Base-by-base conservation (phyloP, 2,888 invertebrate species). In the Conomelus anceps region DNA sequence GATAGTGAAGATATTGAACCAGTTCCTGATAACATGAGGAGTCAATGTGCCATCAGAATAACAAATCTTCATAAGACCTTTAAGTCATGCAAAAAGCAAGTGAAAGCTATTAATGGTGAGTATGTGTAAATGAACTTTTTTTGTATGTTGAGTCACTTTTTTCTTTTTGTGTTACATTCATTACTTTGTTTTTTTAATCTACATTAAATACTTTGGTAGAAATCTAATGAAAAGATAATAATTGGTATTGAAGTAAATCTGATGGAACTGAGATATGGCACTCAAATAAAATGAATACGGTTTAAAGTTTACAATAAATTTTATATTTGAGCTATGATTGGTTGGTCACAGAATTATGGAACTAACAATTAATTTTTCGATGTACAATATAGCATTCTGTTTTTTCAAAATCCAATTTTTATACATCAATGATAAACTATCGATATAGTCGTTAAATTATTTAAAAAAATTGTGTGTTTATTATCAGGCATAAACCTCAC, bases 21-120 rank as follows among this genome's bases (percentile, higher is more conserved):
- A 4, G 96, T 97, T 0, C 94, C 96, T 1, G 94, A 95, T 86
- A 96, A 96, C 92, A 95, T 96, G 93, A 95, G 95, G 92, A 96
- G 96, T 84, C 95, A 95, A 91, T 96, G 96, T 93, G 96, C 96
- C 0, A 96, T 97, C 90, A 94, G 95, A 91, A 96, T 97, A 91
- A 95, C 96, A 0, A 96, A 96, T 91, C 94, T 97, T 1, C 95
- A 95, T 92, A 97, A 97, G 92, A 95, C 95, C 1, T 97, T 96
- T 93, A 95, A 95, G 0, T 95, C 95, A 90, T 96, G 96, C 92
- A 94, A 96, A 0, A 95, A 95, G 90, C 94, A 96, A 92, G 93
- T 96, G 7, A 96, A 96, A 92, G 97, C 97, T 0, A 95, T 97
- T 0, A 96, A 97, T 91, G 96, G 92, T 90, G 90, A 92, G 89